Evolutionary conservation across 2,888 invertebrate genomes (phyloP), one percentile per base, ranked within the genome.

Genomic region (Chymomyza caudatula): DNA sequence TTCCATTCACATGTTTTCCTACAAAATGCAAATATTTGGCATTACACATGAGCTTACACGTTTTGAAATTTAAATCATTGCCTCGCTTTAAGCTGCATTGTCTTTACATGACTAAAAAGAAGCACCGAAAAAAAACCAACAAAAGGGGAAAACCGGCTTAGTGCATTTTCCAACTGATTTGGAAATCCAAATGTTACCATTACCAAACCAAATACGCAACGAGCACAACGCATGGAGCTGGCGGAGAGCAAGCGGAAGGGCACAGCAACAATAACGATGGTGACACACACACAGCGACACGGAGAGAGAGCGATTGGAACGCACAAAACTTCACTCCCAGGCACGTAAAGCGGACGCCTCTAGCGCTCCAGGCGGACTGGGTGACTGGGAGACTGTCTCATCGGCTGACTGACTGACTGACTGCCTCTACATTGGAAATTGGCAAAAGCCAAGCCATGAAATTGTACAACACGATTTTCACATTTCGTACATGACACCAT

Each of bases 401-500:
- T 22, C n/a, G n/a, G n/a, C n/a, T 25, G 23, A 54, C 43, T 53
- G 53, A 65, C 65, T 68, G 42, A 57, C 52, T 20, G 42, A 42
- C 54, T 66, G 82, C 67, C 64, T 75, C 73, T 71, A 75, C 76
- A 75, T 80, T 73, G 63, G 58, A 68, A 74, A 83, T 84, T 85
- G 79, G 73, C 76, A 71, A 83, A 83, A 80, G 78, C 86, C 73
- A 86, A 76, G 82, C 85, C 80, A 80, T 85, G 80, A 82, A 86
- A 82, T 82, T 86, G 86, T 82, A 82, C 77, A 75, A 86, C 86
- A 86, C 77, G 83, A 86, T 85, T 83, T 71, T 56, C 80, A 70
- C 85, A 82, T 86, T 85, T 74, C 85, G 86, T 69, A 86, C 86
- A 81, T 85, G 81, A 81, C 80, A 80, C 80, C 80, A 80, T 80